These are phyloP conservation scores for Dolichopus griseipennis DNA, from an alignment of 2,888 invertebrate species.

Conservation along the genomic window DNA sequence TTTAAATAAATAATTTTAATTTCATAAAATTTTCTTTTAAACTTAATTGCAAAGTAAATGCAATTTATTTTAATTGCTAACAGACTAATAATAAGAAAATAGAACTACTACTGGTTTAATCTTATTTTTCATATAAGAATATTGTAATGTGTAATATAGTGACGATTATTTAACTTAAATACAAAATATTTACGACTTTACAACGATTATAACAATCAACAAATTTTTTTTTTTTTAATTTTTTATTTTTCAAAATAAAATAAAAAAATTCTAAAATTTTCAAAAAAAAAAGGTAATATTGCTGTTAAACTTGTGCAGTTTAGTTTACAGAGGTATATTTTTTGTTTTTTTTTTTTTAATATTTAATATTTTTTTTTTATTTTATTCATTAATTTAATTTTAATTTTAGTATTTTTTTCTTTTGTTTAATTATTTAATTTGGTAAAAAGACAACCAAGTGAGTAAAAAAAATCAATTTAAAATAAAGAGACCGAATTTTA, in stretches of 20 bases:
- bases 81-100: no score
- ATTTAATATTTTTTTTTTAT: no score
- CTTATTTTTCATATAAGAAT: background rate
- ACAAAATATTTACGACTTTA: background rate
- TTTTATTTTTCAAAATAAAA: background rate
- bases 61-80: no score
- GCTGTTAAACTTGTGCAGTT: background rate
- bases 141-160: background rate
- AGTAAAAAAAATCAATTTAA: background rate
- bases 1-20: no score
- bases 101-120: no score
- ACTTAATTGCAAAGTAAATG: no score
- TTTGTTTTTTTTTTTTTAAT: background rate
- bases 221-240: background rate
- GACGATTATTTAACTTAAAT: background rate
- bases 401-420: background rate
- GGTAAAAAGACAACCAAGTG: background rate
- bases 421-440: background rate
- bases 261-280: background rate
- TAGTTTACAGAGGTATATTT: background rate
- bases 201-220: background rate
- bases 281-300: background rate
- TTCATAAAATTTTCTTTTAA: no score
- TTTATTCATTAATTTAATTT: background rate
- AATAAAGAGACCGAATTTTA: no score